Base-by-base conservation (phyloP, 2,888 invertebrate species). In the Catocala sponsa region DNA sequence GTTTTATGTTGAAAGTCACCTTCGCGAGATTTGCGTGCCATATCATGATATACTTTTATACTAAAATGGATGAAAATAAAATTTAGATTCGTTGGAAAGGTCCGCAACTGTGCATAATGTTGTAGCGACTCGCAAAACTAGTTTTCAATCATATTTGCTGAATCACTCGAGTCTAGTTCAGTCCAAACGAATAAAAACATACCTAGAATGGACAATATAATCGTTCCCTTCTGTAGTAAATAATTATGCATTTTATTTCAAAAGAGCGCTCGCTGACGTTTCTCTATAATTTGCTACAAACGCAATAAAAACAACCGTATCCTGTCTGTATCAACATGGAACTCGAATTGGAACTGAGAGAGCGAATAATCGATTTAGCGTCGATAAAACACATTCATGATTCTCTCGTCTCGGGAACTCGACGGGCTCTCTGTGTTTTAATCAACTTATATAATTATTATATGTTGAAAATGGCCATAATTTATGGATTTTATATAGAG, bases 271-370 rank as follows among this genome's bases (percentile, higher is more conserved):
- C 41, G 59, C 5, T 38, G 11, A 33, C 52, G 53, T 48, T 2
- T 12, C 42, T 15, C 10, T 12, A 44, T 59, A 55, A 61, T 61
- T 59, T 46, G 50, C 35, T 72, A 66, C 58, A 69, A 64, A 58
- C 58, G 58, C 32, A 60, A 65, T 70, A 52, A 62, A 70, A 62
- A 54, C 59, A 58, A 48, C 49, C 57, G 59, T 51, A 63, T 54
- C 53, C 47, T 49, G 49, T 63, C 56, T 65, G 62, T 59, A 68
- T 65, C 60, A 63, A 70, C 58, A 60, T 46, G 35, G 44, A 38
- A 25, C 54, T 70, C 15, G 58, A 74, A 72, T 70, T 62, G 49
- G 58, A 63, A 61, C 64, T 49, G 58, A 63, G 48, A 58, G 41
- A 38, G 46, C 13, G 55, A 61, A 61, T 66, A 57, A 67, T 69